A percentile compares a stretch with the other conserved stretches of the same genome.
These are phyloP conservation scores for Saccostrea echinata DNA, from an alignment of 1,140 invertebrate species.

Conservation along the genomic window DNA sequence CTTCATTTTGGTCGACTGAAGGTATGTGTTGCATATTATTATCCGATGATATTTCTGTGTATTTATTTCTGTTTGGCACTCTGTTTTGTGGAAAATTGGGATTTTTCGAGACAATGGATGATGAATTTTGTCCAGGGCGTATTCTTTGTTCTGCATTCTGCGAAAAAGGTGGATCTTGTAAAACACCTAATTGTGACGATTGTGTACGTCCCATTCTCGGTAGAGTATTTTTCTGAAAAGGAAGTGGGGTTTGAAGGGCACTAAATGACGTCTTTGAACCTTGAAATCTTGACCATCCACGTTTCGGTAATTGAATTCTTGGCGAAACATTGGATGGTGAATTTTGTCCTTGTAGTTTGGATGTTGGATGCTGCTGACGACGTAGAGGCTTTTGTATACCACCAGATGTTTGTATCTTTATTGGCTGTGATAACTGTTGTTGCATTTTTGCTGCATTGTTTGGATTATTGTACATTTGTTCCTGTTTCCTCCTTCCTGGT, in stretches of 20 bases:
- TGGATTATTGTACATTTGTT: too few species aligned
- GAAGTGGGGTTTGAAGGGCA: neutral
- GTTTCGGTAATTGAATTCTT: neutral
- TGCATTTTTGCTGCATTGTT: too few species aligned
- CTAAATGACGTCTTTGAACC: neutral
- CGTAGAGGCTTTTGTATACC: too few species aligned
- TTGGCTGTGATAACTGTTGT: too few species aligned
- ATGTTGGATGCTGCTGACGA: too few species aligned
- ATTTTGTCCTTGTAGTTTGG: neutral
- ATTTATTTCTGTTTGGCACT: neutral
- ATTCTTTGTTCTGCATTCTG: neutral
- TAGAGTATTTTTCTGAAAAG: neutral
- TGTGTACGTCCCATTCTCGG: neutral
- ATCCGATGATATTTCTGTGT: neutral
- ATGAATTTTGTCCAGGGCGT: neutral
- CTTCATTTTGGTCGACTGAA: neutral
- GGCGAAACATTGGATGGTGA: neutral
- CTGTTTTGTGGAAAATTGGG: neutral
- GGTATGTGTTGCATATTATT: neutral
- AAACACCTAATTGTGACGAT: neutral
- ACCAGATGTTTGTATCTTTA: too few species aligned
- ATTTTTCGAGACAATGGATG: neutral
- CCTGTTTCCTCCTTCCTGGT: too few species aligned
- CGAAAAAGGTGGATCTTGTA: neutral
- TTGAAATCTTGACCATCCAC: neutral